phyloP scores from a whole-genome alignment of 2,113 vertebrate species.

The Aphyosemion australe region DNA sequence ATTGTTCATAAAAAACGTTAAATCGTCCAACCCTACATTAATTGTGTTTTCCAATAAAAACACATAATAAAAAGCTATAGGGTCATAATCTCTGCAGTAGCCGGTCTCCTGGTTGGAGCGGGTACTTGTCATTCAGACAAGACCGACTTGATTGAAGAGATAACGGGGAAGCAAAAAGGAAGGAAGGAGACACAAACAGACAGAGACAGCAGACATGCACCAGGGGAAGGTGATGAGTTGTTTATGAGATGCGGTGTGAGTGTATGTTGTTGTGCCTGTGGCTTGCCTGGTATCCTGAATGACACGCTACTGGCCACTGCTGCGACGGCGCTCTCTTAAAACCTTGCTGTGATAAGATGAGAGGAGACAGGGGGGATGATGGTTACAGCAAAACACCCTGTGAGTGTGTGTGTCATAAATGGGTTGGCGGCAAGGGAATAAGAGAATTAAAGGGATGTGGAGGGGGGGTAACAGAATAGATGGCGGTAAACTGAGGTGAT shows the following conservation, averaged over 20 bases:
- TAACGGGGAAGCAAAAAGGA: constrained; percentile 23
- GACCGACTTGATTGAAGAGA: constrained; percentile 40
- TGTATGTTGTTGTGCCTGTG: constrained; percentile 37
- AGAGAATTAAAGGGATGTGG: constrained; percentile 30
- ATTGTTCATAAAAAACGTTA: too few species aligned
- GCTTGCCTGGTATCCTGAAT: constrained; percentile 37
- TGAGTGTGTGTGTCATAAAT: constrained; percentile 43
- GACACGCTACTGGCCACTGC: constrained; percentile 48
- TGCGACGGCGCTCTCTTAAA: constrained; percentile 39
- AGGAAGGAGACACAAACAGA: constrained; percentile 5
- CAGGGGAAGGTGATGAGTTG: constrained; percentile 28
- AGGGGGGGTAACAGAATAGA: constrained; percentile 18
- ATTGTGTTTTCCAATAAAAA: too few species aligned
- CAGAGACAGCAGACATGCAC: constrained; percentile 27
- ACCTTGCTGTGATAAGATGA: constrained; percentile 53
- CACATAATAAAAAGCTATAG: too few species aligned
- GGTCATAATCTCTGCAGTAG: constrained; percentile 38
- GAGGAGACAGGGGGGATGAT: constrained; percentile 51
- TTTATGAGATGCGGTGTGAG: constrained; percentile 43
- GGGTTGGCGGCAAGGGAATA: constrained; percentile 26
- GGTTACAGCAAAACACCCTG: constrained; percentile 34
- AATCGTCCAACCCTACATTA: too few species aligned
- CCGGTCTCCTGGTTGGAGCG: constrained; percentile 36
- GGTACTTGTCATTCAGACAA: constrained; percentile 51
- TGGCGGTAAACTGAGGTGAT: constrained; percentile 26